Percentiles rank a stretch among this genome's conserved stretches.
These are phyloP conservation scores for Drosophila pseudoobscura DNA, from an alignment of 1,140 invertebrate species.

Conservation along the genomic window DNA sequence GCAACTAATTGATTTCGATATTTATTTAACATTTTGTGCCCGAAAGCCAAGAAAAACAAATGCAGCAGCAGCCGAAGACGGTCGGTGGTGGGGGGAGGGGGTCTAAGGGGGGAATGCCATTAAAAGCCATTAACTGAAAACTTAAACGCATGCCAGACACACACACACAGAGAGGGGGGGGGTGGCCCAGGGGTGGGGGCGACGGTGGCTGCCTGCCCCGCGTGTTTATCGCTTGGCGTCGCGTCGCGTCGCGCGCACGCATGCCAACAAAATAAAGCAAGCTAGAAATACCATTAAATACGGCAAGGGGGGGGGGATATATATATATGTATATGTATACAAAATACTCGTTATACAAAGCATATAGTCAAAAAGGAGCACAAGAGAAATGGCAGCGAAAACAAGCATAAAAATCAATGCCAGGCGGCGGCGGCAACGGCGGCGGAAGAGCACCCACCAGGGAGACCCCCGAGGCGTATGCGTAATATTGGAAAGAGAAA, in stretches of 20 bases:
- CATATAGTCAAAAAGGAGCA: slow-evolving; percentile 30
- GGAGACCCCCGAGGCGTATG: slow-evolving; percentile 57
- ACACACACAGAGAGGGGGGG: slow-evolving; percentile 17
- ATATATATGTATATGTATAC: slow-evolving; percentile 11
- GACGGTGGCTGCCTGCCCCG: slow-evolving; percentile 37
- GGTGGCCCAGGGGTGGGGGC: slow-evolving; percentile 10
- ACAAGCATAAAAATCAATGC: slow-evolving; percentile 72
- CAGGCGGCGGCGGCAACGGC: slow-evolving; percentile 36
- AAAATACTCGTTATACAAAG: slow-evolving; percentile 53
- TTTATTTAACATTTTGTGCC: slow-evolving; percentile 66
- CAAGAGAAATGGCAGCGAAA: slow-evolving; percentile 30
- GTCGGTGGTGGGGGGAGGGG: not conserved
- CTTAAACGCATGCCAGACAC: slow-evolving; percentile 79
- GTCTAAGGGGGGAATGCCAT: slow-evolving; percentile 51
- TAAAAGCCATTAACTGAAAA: slow-evolving; percentile 81
- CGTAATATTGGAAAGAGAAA: slow-evolving; percentile 58
- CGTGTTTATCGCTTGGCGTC: slow-evolving; percentile 75
- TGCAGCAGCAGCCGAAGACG: slow-evolving; percentile 23
- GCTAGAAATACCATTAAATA: slow-evolving; percentile 81
- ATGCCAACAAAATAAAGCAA: slow-evolving; percentile 77
- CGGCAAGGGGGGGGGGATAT: slow-evolving; percentile 12
- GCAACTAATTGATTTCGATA: slow-evolving; percentile 79
- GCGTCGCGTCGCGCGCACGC: slow-evolving; percentile 49
- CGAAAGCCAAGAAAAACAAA: slow-evolving; percentile 52
- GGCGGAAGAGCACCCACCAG: slow-evolving; percentile 48